Evolutionary conservation across 2,797 vertebrate genomes (phyloP), one percentile per base, ranked within the genome.

Genomic region (Gymnoscopelus microlampas): DNA sequence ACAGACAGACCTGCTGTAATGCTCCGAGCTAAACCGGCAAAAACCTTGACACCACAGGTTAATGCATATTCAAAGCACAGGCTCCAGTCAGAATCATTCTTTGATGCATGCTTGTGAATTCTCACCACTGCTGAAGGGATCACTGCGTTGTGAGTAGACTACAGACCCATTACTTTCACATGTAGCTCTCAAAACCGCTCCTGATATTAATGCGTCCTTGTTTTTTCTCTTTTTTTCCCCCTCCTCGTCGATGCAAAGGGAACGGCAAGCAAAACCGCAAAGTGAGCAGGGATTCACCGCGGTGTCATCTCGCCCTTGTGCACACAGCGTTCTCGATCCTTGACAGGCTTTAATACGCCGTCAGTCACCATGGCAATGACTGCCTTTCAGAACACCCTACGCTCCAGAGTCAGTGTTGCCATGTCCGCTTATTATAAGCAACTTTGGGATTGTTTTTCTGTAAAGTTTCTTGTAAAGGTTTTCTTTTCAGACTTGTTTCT

Each of bases 351-450:
- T 73, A 82, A 19, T 19, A 19, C 19, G 19, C 19, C 51, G 61
- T 29, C 62, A 2, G 73, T 85, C 78, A 70, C 81, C 81, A 89
- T 91, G 87, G 82, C 87, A 48, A 92, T 74, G 74, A 58, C 5
- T 67, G 76, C 78, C 19, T 19, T 19, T 19, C 19, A 19, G 19
- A 19, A 19, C 19, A 19, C 19, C 19, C 19, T 19, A 19, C 19
- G 19, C 19, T 19, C 19, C 19, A 19, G 19, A 19, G 19, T 19
- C 19, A 19, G 19, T 19, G 19, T 19, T 19, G 19, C 19, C 19
- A 19, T 19, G 19, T 19, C 19, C 19, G 19, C 19, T 19, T 19
- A 19, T 19, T 19, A 19, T 19, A 19, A 19, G 19, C 19, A 1
- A 19, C 19, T 19, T 1, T 19, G 19, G 19, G 19, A 1, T 19